Evolutionary conservation across 2,888 invertebrate species (phyloP).

Genomic region (Apodemia zela): DNA sequence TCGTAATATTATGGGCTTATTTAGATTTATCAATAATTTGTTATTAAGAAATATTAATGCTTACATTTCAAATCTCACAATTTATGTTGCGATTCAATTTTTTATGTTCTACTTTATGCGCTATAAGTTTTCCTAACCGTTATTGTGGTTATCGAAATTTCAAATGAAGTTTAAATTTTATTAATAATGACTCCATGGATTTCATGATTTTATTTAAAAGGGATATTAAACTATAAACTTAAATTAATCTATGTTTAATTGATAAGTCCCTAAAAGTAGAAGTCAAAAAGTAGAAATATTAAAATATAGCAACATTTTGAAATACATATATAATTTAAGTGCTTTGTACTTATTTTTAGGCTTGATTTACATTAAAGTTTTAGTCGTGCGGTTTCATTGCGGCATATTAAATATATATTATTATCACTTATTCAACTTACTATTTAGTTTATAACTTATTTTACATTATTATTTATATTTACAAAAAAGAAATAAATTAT

Average conservation of each 20-base stretch:
- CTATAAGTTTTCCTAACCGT: neutral
- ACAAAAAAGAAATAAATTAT: no score
- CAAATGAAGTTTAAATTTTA: neutral
- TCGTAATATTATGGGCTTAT: conserved; percentile 5
- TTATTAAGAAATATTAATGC: neutral
- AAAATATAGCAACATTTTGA: neutral
- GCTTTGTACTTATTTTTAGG: conserved; percentile 11
- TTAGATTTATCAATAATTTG: neutral
- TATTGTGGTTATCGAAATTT: neutral
- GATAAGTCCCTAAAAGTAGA: no score
- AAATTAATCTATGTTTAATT: no score
- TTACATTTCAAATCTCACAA: neutral
- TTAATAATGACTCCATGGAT: neutral
- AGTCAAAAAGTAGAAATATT: neutral
- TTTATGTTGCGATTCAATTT: neutral
- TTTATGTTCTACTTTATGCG: neutral
- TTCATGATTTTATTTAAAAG: neutral
- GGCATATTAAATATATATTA: no score
- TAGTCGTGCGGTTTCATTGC: neutral
- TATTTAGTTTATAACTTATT: no score
- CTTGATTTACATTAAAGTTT: neutral
- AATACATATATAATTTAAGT: neutral
- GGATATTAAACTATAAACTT: no score
- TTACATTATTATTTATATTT: no score
- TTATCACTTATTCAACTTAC: no score